These are phyloP conservation scores for Catocala fraxini DNA, from an alignment of 2,888 invertebrate species.

Conservation along the genomic window DNA sequence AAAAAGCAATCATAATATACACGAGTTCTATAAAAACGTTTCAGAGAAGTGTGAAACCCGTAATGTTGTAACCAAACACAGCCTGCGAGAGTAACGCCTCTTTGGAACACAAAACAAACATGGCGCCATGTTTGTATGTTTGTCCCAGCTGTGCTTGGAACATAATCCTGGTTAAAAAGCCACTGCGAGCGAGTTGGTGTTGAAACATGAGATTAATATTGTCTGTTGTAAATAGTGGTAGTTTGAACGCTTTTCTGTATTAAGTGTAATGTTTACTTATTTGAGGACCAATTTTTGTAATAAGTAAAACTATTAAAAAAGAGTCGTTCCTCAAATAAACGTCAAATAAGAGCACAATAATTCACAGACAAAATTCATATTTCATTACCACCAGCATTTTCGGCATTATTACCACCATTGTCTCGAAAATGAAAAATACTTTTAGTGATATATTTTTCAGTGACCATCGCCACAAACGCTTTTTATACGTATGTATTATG, in stretches of 20 bases:
- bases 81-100: slow-evolving; percentile 27
- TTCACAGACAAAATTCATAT: no score
- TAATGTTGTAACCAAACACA: slow-evolving; percentile 21
- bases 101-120: slow-evolving; percentile 42
- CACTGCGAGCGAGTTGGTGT: slow-evolving; percentile 42
- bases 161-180: slow-evolving; percentile 50
- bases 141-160: slow-evolving; percentile 43
- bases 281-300: no score
- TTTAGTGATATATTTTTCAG: no score
- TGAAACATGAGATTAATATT: slow-evolving; percentile 35
- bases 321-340: no score
- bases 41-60: slow-evolving; percentile 9
- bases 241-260: slow-evolving; percentile 1
- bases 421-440: no score
- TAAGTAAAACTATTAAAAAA: no score
- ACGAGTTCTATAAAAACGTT: background rate
- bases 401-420: no score
- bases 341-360: no score
- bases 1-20: no score
- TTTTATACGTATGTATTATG: no score
- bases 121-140: slow-evolving; percentile 36
- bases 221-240: slow-evolving; percentile 25
- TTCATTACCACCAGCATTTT: no score
- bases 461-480: no score
- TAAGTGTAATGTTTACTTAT: background rate